Evolutionary conservation across 2,797 vertebrate species (phyloP), one percentile per base, ranked within the genome.

Genomic region (Euthynnus affinis): DNA sequence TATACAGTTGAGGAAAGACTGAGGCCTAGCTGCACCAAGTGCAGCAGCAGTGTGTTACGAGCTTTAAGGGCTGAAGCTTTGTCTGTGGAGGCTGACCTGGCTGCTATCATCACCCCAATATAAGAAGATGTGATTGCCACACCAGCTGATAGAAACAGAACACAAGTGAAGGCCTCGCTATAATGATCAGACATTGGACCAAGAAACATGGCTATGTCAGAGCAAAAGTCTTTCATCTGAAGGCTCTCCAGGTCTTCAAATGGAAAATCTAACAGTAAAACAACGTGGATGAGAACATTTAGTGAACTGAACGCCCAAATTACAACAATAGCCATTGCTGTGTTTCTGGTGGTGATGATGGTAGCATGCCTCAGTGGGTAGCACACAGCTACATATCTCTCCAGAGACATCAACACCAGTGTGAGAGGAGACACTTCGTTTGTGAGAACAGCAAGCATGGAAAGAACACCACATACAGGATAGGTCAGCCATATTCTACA

Each of bases 401-500:
- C 91, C 40, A 93, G 42, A 14, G 90, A 88, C 89, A 93, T 93
- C 56, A 90, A 15, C 13, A 83, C 7, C 46, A 49, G 46, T 9
- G 46, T 49, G 34, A 91, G 56, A 34, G 91, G 90, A 23, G 87
- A 70, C 18, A 86, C 81, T 9, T 23, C 12, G 15, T 42, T 83
- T 1, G 69, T 59, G 9, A 81, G 63, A 20, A n/a, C n/a, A 0
- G 73, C 14, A 0, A 87, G 2, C 9, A 87, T 12, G 1, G 65
- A 14, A 5, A 92, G 17, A 4, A 86, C 0, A 4, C 73, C 57
- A 70, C 92, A 94, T 0, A 76, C 9, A 14, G 73, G 56, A 40
- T 59, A 79, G 1, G 65, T 29, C 7, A 91, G 1, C 1, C 25
- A 27, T 2, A 89, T 0, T 3, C 66, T 49, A 20, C 2, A 3